These are phyloP conservation scores for Sebastes nivosus DNA, from an alignment of 2,797 vertebrate species.

Conservation along the genomic window DNA sequence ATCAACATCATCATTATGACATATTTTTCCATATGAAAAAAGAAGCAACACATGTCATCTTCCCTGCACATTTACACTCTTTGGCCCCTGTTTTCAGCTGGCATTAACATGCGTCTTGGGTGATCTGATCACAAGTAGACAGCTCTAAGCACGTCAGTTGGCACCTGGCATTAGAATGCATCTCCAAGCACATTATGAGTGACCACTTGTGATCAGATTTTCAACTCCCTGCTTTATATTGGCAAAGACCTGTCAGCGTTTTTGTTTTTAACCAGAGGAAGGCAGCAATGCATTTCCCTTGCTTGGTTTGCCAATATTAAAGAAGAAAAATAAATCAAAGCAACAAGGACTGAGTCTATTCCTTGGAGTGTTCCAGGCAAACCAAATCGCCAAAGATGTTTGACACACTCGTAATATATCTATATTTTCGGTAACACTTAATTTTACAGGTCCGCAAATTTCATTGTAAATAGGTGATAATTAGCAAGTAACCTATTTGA, in stretches of 20 bases:
- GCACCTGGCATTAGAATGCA: no score
- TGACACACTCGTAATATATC: neutral
- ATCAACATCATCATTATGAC: neutral
- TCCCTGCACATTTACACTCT: neutral
- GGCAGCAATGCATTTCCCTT: neutral
- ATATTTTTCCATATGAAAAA: slow-evolving; percentile 1
- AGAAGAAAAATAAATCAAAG: neutral
- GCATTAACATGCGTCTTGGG: no score
- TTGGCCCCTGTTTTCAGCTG: neutral
- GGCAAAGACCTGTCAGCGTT: neutral
- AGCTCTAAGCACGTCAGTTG: no score
- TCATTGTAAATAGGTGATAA: no score
- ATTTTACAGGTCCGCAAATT: no score
- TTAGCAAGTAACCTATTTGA: no score
- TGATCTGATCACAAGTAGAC: no score
- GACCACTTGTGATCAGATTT: neutral
- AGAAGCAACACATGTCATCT: neutral
- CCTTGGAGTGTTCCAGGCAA: neutral
- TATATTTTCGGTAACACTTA: no score
- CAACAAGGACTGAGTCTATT: neutral
- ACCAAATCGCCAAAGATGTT: neutral
- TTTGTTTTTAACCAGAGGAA: neutral
- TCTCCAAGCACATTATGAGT: no score
- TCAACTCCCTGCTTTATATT: neutral
- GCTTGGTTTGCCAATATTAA: neutral